phyloP scores from a whole-genome alignment of 2,888 invertebrate species.

The Acleris laterana region DNA sequence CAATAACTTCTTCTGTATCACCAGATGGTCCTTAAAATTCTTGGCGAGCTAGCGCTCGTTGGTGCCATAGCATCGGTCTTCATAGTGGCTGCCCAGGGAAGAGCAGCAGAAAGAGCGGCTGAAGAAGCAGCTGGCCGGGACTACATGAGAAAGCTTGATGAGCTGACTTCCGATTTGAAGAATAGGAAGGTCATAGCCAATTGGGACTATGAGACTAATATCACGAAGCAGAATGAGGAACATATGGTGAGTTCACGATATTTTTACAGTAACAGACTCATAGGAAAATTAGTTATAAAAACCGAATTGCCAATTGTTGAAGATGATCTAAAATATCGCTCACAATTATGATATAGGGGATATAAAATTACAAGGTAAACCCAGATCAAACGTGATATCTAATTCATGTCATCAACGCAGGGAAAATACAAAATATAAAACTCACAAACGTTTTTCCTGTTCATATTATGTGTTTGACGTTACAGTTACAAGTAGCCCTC shows the following conservation, averaged over 20 bases:
- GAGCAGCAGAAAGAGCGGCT: slow-evolving; percentile 76
- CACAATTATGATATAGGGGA: neutral
- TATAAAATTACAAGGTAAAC: neutral
- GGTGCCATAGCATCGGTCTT: slow-evolving; percentile 79
- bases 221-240: slow-evolving; percentile 88
- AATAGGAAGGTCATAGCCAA: slow-evolving; percentile 85
- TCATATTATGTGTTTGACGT: slow-evolving; percentile 18
- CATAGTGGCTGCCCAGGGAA: slow-evolving; percentile 75
- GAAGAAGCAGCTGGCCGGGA: slow-evolving; percentile 85
- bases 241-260: slow-evolving; percentile 56
- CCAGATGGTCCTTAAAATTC: slow-evolving; percentile 75
- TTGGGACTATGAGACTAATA: slow-evolving; percentile 90
- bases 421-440: too few relatives aligned
- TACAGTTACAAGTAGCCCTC: slow-evolving; percentile 64
- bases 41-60: slow-evolving; percentile 71
- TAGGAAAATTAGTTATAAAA: too few relatives aligned
- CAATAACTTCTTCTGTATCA: neutral
- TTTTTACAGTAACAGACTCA: too few relatives aligned
- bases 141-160: slow-evolving; percentile 86
- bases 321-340: too few relatives aligned
- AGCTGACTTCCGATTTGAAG: slow-evolving; percentile 79
- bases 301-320: too few relatives aligned
- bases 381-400: neutral
- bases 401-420: neutral
- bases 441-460: too few relatives aligned